phyloP scores from a whole-genome alignment of 2,888 invertebrate genomes.

The Polyommatus iphigenia region DNA sequence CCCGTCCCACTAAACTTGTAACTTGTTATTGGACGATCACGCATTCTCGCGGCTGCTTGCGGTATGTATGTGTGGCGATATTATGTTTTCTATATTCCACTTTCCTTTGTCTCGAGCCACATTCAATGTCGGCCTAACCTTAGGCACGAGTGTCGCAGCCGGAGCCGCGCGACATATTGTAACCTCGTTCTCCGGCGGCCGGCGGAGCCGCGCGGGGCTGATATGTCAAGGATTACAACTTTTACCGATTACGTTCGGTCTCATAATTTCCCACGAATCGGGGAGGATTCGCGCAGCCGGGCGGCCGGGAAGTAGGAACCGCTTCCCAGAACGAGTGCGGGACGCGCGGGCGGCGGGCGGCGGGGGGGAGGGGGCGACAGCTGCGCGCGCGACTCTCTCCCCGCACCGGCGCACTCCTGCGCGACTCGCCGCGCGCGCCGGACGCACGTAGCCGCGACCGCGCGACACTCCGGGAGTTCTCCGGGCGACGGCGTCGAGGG shows the following conservation, averaged over 20 bases:
- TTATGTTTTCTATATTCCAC: constrained; percentile 29
- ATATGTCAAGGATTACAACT: constrained; percentile 73
- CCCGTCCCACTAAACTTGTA: not conserved
- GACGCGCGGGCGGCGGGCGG: constrained; percentile 55
- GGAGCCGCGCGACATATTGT: constrained; percentile 14
- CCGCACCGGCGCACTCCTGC: constrained; percentile 63
- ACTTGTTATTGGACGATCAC: constrained; percentile 14
- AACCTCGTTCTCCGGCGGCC: constrained; percentile 48
- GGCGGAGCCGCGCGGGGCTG: constrained; percentile 48
- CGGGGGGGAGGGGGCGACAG: constrained; percentile 68
- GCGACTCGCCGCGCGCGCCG: constrained; percentile 52
- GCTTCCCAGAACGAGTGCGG: constrained; percentile 80
- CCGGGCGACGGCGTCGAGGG: constrained; percentile 57
- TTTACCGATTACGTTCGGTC: constrained; percentile 49
- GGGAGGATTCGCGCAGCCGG: constrained; percentile 58
- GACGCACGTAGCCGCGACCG: constrained; percentile 45
- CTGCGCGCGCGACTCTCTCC: constrained; percentile 71
- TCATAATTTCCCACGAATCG: constrained; percentile 49
- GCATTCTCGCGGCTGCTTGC: not conserved
- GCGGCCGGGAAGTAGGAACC: constrained; percentile 78
- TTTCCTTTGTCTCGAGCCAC: constrained; percentile 26
- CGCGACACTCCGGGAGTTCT: constrained; percentile 43
- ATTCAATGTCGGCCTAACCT: constrained; percentile 26
- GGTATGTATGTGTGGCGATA: constrained; percentile 4
- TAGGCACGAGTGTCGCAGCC: constrained; percentile 5